Percentiles rank a stretch among this genome's conserved stretches.
Conservation (phyloP, 2,113 vertebrate species). For the Actinemys pallida region DNA sequence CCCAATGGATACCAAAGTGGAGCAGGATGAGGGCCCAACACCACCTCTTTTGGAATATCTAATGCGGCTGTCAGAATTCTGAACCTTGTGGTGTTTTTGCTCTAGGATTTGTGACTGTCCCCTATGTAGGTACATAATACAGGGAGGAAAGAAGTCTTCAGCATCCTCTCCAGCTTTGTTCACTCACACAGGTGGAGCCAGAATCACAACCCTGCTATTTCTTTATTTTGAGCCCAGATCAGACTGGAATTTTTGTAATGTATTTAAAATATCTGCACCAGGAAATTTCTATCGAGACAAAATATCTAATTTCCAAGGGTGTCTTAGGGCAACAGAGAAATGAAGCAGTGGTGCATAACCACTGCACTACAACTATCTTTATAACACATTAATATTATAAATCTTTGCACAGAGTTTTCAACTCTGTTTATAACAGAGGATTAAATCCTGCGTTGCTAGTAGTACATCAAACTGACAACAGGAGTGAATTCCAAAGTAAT, state of each 20-base stretch:
- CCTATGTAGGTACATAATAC: neutral
- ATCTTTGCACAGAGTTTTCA: slow-evolving; percentile 26
- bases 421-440: slow-evolving; percentile 3
- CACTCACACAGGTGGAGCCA: neutral
- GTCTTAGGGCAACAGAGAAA: neutral
- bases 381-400: neutral
- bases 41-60: neutral
- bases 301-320: neutral
- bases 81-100: neutral
- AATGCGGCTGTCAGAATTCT: neutral
- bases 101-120: neutral
- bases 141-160: neutral
- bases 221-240: neutral
- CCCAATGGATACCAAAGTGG: neutral
- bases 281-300: neutral
- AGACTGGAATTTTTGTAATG: slow-evolving; percentile 11
- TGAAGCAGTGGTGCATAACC: neutral
- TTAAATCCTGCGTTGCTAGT: neutral
- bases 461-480: slow-evolving; percentile 7
- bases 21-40: neutral
- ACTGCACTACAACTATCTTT: neutral
- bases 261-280: neutral
- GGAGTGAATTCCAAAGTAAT: slow-evolving; percentile 7
- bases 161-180: neutral
- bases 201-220: neutral